Conservation (phyloP, 1,140 invertebrate species). For the Thaumatotibia leucotreta region DNA sequence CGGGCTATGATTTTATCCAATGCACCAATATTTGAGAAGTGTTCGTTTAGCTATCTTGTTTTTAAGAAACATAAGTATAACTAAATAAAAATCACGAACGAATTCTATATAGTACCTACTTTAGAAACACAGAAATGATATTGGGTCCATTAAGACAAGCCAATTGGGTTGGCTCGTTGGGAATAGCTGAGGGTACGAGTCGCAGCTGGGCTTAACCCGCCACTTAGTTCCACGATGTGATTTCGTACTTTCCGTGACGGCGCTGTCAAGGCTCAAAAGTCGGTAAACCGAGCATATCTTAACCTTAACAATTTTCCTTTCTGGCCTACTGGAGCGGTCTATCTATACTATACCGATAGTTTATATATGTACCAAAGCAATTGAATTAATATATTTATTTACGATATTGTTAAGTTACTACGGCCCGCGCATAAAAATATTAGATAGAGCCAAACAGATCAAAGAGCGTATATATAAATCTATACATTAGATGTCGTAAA, state of each 20-base stretch:
- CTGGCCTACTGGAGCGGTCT: no score
- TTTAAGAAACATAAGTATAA: background rate
- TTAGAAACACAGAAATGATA: background rate
- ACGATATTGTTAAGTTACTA: background rate
- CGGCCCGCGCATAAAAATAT: background rate
- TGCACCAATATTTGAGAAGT: no score
- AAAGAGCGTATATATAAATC: slow-evolving; percentile 11
- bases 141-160: slow-evolving; percentile 10
- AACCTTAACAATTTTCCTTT: background rate
- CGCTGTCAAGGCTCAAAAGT: slow-evolving; percentile 23
- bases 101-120: no score
- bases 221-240: slow-evolving; percentile 27
- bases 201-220: slow-evolving; percentile 23
- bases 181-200: slow-evolving; percentile 16
- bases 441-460: slow-evolving; percentile 6
- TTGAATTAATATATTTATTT: background rate
- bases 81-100: no score
- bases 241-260: slow-evolving; percentile 20
- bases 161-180: slow-evolving; percentile 6
- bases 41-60: no score
- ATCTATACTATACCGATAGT: background rate
- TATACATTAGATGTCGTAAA: slow-evolving; percentile 11
- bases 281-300: slow-evolving; percentile 30
- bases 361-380: background rate
- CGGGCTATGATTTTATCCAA: no score